These are phyloP conservation scores for Pachycephus smyrnensis DNA, from an alignment of 2,888 invertebrate genomes.

Conservation along the genomic window DNA sequence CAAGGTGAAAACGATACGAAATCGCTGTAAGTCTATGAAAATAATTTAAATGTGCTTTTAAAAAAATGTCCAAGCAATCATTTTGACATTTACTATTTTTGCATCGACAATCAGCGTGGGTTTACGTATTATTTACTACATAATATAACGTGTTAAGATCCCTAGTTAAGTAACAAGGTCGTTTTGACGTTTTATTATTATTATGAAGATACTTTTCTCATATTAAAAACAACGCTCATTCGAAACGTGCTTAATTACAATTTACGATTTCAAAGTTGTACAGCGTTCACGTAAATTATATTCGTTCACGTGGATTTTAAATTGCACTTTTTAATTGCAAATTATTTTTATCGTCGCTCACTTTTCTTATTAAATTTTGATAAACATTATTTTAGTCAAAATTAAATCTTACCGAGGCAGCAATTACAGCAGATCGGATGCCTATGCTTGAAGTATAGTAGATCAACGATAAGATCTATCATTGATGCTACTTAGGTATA, in stretches of 20 bases:
- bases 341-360: too few species aligned
- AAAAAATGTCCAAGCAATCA: too few species aligned
- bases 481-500: background rate
- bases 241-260: background rate
- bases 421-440: background rate
- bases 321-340: too few species aligned
- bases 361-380: too few species aligned
- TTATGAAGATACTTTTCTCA: background rate
- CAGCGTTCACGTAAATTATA: too few species aligned
- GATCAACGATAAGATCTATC: background rate
- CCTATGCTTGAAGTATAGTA: background rate
- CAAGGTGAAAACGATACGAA: background rate
- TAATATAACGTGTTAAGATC: background rate
- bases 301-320: too few species aligned
- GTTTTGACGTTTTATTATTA: background rate
- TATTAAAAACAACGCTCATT: background rate
- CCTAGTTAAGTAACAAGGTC: background rate
- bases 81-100: background rate
- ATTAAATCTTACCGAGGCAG: background rate
- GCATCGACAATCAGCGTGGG: background rate
- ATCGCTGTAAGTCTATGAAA: background rate
- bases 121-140: background rate
- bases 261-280: background rate
- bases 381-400: too few species aligned
- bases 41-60: too few species aligned